A percentile compares a stretch with the other conserved stretches of the same genome.
phyloP scores from a whole-genome alignment of 2,888 invertebrate genomes.

The Eilema griseolum region DNA sequence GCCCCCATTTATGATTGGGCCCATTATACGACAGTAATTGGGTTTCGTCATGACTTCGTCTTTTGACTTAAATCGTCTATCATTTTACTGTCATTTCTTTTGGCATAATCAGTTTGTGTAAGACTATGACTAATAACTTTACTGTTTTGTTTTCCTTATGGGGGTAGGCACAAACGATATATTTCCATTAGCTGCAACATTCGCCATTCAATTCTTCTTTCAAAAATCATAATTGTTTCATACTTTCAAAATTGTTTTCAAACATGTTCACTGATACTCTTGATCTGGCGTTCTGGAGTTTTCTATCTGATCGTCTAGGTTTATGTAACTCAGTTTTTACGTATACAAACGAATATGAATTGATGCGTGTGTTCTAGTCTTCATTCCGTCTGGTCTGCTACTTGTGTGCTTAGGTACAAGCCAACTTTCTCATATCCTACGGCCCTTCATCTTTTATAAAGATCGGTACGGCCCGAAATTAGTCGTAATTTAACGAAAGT shows the following conservation, averaged over 20 bases:
- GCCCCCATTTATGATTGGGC: conserved; percentile 25
- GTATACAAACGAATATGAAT: too few relatives aligned
- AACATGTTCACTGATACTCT: too few relatives aligned
- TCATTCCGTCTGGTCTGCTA: neutral
- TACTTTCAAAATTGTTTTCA: too few relatives aligned
- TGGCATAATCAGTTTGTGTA: neutral
- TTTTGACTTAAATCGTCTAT: conserved; percentile 28
- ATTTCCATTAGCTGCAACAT: too few relatives aligned
- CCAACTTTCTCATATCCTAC: neutral
- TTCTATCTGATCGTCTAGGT: neutral
- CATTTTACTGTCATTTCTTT: neutral
- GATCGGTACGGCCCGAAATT: neutral
- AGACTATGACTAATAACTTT: neutral
- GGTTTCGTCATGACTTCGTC: conserved; percentile 31
- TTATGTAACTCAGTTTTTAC: neutral
- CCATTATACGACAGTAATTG: conserved; percentile 45
- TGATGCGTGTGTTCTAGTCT: neutral
- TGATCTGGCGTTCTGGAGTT: too few relatives aligned
- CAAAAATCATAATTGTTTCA: too few relatives aligned
- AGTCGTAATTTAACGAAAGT: neutral
- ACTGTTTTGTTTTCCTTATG: neutral
- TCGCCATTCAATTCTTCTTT: too few relatives aligned
- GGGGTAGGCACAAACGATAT: neutral
- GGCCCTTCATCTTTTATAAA: neutral
- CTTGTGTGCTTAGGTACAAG: neutral